Evolutionary conservation across 2,113 vertebrate species (phyloP).

Genomic region (Sander vitreus): DNA sequence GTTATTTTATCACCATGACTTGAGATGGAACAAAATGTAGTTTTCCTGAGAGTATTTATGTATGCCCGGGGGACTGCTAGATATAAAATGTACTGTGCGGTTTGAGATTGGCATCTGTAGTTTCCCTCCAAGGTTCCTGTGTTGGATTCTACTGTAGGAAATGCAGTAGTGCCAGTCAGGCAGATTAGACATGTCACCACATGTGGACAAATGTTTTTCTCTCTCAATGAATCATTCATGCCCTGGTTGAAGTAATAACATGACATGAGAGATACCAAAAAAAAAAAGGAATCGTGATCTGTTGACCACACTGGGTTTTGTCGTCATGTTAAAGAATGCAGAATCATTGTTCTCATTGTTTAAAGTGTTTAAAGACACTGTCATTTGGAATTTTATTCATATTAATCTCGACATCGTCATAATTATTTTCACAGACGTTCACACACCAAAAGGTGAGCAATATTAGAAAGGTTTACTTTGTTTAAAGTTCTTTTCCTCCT

Average conservation of each 20-base stretch:
- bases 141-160: conserved; percentile 52
- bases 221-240: conserved; percentile 73
- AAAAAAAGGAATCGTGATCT: background rate
- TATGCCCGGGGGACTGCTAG: background rate
- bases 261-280: background rate
- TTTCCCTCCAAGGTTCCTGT: conserved; percentile 17
- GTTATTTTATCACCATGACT: background rate
- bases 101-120: background rate
- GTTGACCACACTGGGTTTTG: background rate
- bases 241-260: background rate
- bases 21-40: background rate
- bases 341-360: background rate
- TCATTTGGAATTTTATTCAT: background rate
- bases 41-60: background rate
- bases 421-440: background rate
- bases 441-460: background rate
- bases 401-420: background rate
- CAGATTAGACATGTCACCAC: conserved; percentile 66
- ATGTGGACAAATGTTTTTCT: conserved; percentile 66
- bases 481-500: background rate
- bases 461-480: background rate
- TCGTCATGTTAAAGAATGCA: background rate
- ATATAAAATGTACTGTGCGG: background rate
- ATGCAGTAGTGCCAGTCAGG: conserved; percentile 36
- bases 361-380: background rate